phyloP scores from a whole-genome alignment of 2,797 vertebrate species.

The Malacoraja senta region DNA sequence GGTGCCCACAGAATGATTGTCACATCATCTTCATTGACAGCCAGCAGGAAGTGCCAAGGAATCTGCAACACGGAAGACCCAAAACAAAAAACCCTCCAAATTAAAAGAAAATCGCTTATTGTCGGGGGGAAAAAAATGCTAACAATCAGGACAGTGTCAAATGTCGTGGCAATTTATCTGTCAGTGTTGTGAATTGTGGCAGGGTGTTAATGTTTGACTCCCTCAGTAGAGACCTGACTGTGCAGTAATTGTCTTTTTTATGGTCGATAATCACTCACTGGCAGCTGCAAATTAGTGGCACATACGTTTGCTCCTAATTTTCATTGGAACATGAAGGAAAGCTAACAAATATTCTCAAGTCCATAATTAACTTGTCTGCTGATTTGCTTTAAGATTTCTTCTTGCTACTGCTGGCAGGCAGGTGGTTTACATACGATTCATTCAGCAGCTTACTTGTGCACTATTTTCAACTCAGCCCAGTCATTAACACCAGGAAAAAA shows the following conservation, averaged over 20 bases:
- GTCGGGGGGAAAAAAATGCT: neutral
- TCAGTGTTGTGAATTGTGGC: conserved; percentile 17
- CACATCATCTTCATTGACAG: neutral
- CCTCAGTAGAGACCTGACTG: neutral
- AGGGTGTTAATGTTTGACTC: neutral
- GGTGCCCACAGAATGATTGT: neutral
- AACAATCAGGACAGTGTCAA: conserved; percentile 31
- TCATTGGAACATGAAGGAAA: conserved; percentile 6
- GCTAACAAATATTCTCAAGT: conserved; percentile 10
- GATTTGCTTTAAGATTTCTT: neutral
- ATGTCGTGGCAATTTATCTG: conserved; percentile 24
- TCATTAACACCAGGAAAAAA: neutral
- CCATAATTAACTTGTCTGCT: conserved; percentile 34
- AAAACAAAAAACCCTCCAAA: conserved; percentile 15
- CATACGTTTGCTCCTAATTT: neutral
- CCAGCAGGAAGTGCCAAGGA: neutral
- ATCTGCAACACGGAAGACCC: neutral
- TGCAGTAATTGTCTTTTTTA: conserved; percentile 20
- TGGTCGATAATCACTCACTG: neutral
- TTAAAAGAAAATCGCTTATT: neutral
- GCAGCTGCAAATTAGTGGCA: conserved; percentile 27
- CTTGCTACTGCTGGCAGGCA: neutral
- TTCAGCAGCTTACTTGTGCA: neutral
- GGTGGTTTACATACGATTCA: neutral
- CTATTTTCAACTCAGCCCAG: neutral